Evolutionary conservation across 2,888 invertebrate species (phyloP).

Genomic region (Pilophorus perplexus): DNA sequence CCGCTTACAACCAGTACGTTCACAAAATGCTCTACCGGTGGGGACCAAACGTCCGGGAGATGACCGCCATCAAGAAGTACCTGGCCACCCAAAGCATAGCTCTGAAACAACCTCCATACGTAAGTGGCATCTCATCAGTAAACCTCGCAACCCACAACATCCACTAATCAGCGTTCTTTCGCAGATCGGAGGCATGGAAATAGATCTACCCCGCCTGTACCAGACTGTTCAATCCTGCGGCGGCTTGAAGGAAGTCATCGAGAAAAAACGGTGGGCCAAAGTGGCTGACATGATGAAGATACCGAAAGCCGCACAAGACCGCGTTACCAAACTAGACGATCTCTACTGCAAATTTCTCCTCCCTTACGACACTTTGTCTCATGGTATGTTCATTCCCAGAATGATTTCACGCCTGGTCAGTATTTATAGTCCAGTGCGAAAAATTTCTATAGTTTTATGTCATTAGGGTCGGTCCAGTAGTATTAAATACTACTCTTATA

Average conservation of each 20-base stretch:
- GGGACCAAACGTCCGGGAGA: constrained; percentile 82
- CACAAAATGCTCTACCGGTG: constrained; percentile 82
- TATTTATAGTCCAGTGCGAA: no score
- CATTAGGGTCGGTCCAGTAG: no score
- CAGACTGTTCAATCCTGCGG: constrained; percentile 81
- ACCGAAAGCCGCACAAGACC: constrained; percentile 73
- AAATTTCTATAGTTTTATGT: neutral
- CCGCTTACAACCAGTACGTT: constrained; percentile 85
- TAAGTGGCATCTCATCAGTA: no score
- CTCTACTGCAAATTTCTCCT: constrained; percentile 88
- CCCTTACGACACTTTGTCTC: constrained; percentile 81
- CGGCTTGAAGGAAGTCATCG: constrained; percentile 80
- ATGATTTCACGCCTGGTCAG: neutral
- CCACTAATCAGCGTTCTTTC: no score
- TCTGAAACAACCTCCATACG: constrained; percentile 74
- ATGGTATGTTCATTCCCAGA: constrained; percentile 60
- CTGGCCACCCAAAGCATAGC: constrained; percentile 72
- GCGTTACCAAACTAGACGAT: constrained; percentile 78
- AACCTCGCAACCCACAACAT: no score
- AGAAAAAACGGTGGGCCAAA: constrained; percentile 82
- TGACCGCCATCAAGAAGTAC: constrained; percentile 80
- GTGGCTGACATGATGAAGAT: constrained; percentile 88
- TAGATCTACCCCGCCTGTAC: constrained; percentile 82
- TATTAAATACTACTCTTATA: no score
- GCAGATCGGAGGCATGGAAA: constrained; percentile 86